These are phyloP conservation scores for Nysson spinosus DNA, from an alignment of 2,888 invertebrate genomes.

Conservation along the genomic window DNA sequence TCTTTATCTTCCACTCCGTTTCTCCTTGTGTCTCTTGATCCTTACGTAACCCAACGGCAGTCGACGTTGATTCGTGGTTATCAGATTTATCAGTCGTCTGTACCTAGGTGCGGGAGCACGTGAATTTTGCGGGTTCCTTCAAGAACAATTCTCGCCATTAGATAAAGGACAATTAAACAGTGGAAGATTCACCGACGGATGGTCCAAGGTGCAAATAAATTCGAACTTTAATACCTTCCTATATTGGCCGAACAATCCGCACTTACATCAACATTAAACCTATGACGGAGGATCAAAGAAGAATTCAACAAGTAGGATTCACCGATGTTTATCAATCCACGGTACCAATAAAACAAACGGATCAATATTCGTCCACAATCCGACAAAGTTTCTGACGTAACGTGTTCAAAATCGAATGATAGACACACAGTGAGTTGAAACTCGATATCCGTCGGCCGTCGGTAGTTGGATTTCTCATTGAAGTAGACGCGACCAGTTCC, in stretches of 20 bases:
- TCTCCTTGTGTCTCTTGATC: slow-evolving; percentile 11
- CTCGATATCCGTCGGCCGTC: slow-evolving; percentile 40
- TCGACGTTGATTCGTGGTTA: slow-evolving; percentile 38
- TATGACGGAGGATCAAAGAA: slow-evolving; percentile 14
- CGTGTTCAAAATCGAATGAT: no score
- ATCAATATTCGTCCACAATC: no score
- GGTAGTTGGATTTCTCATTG: background rate
- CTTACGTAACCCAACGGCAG: slow-evolving; percentile 48
- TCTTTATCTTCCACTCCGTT: slow-evolving; percentile 33
- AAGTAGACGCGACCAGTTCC: background rate
- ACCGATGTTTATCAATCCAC: background rate
- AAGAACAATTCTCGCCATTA: background rate
- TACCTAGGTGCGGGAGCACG: slow-evolving; percentile 14
- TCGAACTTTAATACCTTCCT: no score
- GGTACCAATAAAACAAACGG: background rate
- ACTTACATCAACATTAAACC: slow-evolving; percentile 7
- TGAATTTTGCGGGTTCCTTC: background rate
- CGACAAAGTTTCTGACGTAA: background rate
- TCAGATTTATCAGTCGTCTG: slow-evolving; percentile 54
- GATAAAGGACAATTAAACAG: no score
- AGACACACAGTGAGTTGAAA: no score
- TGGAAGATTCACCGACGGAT: background rate
- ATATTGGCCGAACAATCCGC: no score
- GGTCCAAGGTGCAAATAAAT: no score
- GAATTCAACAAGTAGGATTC: background rate